Conservation (phyloP, 2,797 vertebrate genomes). For the Halcyon badia region DNA sequence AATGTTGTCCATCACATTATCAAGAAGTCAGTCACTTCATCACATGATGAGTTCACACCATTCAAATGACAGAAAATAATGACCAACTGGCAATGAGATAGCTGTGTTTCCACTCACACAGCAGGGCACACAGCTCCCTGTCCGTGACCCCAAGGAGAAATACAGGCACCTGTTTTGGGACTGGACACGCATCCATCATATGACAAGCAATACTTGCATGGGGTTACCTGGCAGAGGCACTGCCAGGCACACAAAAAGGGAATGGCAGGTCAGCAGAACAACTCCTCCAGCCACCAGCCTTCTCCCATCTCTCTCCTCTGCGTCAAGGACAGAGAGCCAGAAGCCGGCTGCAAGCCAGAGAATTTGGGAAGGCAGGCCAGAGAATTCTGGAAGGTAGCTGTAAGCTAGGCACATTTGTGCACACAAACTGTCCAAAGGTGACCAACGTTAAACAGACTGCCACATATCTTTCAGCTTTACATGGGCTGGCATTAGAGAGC, state of each 20-base stretch:
- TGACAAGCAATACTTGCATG: neutral
- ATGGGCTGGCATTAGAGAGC: neutral
- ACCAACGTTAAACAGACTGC: neutral
- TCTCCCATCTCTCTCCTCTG: rapidly evolving
- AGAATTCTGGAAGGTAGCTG: neutral
- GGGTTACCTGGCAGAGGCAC: rapidly evolving
- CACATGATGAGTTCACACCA: neutral
- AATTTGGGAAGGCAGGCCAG: neutral
- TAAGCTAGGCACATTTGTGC: neutral
- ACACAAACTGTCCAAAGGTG: neutral
- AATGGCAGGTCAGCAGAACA: neutral
- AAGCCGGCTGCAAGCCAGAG: neutral
- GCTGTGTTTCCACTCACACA: rapidly evolving
- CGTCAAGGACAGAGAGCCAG: neutral
- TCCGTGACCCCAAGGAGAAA: neutral
- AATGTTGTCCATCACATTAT: neutral
- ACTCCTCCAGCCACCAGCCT: neutral
- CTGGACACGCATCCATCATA: rapidly evolving
- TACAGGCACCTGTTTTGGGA: rapidly evolving
- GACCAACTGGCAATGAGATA: neutral
- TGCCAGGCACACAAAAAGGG: neutral
- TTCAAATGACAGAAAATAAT: neutral
- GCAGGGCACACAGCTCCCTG: neutral
- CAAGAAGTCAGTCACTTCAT: neutral
- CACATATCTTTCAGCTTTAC: neutral